Conservation (phyloP, 2,888 invertebrate species). For the Lobophora halterata region DNA sequence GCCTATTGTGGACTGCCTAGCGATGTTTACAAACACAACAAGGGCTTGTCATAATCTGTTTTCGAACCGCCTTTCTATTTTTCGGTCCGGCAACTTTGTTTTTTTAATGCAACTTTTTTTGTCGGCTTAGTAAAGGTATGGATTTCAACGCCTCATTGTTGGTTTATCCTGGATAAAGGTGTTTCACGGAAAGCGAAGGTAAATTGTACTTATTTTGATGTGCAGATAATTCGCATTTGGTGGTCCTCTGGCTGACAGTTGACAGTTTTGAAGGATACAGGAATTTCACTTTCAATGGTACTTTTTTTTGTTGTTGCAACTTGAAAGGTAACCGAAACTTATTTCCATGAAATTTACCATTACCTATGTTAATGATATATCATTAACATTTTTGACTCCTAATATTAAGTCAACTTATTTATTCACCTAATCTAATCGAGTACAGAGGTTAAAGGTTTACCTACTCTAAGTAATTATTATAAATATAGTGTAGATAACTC, state of each 20-base stretch:
- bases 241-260: conserved; percentile 65
- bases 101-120: conserved; percentile 65
- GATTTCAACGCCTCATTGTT: conserved; percentile 78
- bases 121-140: conserved; percentile 61
- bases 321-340: conserved; percentile 16
- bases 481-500: too few relatives aligned
- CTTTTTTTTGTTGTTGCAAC: conserved; percentile 22
- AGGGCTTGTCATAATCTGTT: conserved; percentile 78
- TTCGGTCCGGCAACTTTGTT: conserved; percentile 69
- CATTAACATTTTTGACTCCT: too few relatives aligned
- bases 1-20: conserved; percentile 55
- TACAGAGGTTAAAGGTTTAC: too few relatives aligned
- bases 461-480: too few relatives aligned
- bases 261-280: conserved; percentile 55
- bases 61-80: conserved; percentile 71
- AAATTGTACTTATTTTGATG: conserved; percentile 52
- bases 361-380: too few relatives aligned
- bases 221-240: conserved; percentile 60
- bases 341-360: too few relatives aligned
- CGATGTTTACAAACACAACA: conserved; percentile 79
- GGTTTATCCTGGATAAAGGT: conserved; percentile 61
- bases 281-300: conserved; percentile 61
- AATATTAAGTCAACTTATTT: too few relatives aligned
- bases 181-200: conserved; percentile 71
- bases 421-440: too few relatives aligned